Evolutionary conservation across 2,113 vertebrate genomes (phyloP).

Genomic region (Origma solitaria): DNA sequence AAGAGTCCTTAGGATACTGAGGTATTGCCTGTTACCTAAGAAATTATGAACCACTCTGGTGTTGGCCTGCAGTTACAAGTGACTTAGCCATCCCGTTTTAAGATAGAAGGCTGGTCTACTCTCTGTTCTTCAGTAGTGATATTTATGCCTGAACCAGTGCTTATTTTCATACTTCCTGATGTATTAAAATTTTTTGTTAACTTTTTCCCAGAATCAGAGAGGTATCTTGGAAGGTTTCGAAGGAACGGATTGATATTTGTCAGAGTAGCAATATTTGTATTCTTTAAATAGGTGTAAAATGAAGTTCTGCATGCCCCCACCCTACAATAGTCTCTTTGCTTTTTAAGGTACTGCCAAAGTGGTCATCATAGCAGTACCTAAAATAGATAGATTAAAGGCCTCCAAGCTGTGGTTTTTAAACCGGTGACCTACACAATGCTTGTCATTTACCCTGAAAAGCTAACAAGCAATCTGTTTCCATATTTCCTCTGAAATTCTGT

Average conservation of each 20-base stretch:
- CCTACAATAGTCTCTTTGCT: not conserved
- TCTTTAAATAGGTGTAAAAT: not conserved
- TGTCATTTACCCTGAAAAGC: not conserved
- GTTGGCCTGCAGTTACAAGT: not conserved
- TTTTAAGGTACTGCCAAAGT: not conserved
- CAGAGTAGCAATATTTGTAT: not conserved
- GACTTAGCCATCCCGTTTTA: not conserved
- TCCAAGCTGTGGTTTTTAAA: not conserved
- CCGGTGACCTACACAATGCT: not conserved
- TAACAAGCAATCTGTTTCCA: not conserved
- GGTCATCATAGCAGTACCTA: not conserved
- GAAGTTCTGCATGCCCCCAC: not conserved
- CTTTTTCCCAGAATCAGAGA: not conserved
- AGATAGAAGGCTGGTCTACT: not conserved
- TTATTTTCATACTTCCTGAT: not conserved
- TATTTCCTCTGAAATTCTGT: not conserved
- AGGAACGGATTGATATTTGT: not conserved
- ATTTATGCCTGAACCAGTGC: not conserved
- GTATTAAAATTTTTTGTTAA: not conserved
- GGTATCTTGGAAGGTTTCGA: not conserved
- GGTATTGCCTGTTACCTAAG: not conserved
- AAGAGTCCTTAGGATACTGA: not conserved
- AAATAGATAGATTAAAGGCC: conserved; percentile 3
- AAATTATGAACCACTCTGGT: not conserved
- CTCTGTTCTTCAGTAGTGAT: not conserved